Conservation (phyloP, 2,888 invertebrate species). For the Sinodicranocentrus sp. region DNA sequence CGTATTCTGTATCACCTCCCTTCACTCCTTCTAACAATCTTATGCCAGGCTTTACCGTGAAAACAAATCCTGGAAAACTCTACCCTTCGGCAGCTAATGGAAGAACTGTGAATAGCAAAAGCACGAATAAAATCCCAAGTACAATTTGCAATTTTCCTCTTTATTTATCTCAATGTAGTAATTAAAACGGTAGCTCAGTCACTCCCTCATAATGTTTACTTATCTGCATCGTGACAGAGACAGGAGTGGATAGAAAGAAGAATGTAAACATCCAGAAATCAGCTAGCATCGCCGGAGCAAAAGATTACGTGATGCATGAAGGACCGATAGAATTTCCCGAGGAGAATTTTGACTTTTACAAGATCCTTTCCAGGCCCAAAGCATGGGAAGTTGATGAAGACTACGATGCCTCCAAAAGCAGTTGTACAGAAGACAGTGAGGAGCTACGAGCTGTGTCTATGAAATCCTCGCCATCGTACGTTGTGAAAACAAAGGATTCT, state of each 20-base stretch:
- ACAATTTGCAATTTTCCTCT: too few relatives aligned
- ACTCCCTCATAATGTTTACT: too few relatives aligned
- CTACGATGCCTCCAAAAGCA: background rate
- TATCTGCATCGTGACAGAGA: too few relatives aligned
- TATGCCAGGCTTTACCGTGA: constrained; percentile 2
- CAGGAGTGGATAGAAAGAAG: background rate
- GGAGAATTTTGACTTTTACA: constrained; percentile 30
- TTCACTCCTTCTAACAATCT: constrained; percentile 15
- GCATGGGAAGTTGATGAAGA: constrained; percentile 26
- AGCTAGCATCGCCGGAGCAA: background rate
- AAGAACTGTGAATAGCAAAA: too few relatives aligned
- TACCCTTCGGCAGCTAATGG: too few relatives aligned
- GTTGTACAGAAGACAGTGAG: background rate
- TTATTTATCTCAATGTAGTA: too few relatives aligned
- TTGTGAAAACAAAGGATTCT: background rate
- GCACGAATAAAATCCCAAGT: too few relatives aligned
- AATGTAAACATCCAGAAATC: background rate
- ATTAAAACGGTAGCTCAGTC: too few relatives aligned
- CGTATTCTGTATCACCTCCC: background rate
- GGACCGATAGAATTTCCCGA: constrained; percentile 29
- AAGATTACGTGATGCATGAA: background rate
- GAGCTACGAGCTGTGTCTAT: background rate
- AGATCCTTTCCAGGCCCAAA: constrained; percentile 25
- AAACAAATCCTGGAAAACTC: constrained; percentile 29
- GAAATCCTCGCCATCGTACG: background rate